These are phyloP conservation scores for Lordiphosa fenestrarum DNA, from an alignment of 2,888 invertebrate genomes.

Conservation along the genomic window DNA sequence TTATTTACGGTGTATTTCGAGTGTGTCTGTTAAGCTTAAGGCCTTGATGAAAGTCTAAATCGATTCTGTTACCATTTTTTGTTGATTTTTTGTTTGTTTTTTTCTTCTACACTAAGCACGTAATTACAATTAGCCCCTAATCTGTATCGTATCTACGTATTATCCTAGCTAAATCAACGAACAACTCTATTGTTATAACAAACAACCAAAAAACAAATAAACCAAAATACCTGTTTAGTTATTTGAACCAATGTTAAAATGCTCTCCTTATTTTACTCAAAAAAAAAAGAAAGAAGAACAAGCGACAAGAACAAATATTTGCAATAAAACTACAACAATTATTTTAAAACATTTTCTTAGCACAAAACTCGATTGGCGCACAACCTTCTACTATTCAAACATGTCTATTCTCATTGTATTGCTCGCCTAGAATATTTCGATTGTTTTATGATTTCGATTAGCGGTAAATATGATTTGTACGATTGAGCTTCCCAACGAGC, in stretches of 20 bases:
- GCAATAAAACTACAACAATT: conserved; percentile 34
- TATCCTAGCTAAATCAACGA: conserved; percentile 7
- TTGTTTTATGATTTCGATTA: conserved; percentile 36
- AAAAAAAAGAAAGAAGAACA: background rate
- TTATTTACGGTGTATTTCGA: conserved; percentile 43
- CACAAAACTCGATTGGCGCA: conserved; percentile 52
- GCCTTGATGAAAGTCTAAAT: conserved; percentile 61
- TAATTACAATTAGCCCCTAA: conserved; percentile 44
- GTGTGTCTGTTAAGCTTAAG: conserved; percentile 42
- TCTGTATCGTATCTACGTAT: conserved; percentile 3
- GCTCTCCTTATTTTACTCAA: background rate
- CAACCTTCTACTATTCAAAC: conserved; percentile 12
- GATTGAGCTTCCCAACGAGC: too few relatives aligned
- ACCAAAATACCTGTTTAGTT: conserved; percentile 7
- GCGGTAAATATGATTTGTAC: conserved; percentile 23
- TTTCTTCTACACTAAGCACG: conserved; percentile 61
- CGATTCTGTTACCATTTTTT: conserved; percentile 34
- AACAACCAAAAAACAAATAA: background rate
- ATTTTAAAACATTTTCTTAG: conserved; percentile 33
- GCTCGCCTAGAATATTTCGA: conserved; percentile 44
- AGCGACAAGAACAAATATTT: conserved; percentile 9
- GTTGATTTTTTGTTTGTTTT: conserved; percentile 25
- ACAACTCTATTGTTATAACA: conserved; percentile 12
- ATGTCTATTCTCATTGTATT: conserved; percentile 40
- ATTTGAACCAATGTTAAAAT: conserved; percentile 12